Evolutionary conservation across 2,113 vertebrate genomes (phyloP), one percentile per base, ranked within the genome.

Genomic region (Tor tambroides): DNA sequence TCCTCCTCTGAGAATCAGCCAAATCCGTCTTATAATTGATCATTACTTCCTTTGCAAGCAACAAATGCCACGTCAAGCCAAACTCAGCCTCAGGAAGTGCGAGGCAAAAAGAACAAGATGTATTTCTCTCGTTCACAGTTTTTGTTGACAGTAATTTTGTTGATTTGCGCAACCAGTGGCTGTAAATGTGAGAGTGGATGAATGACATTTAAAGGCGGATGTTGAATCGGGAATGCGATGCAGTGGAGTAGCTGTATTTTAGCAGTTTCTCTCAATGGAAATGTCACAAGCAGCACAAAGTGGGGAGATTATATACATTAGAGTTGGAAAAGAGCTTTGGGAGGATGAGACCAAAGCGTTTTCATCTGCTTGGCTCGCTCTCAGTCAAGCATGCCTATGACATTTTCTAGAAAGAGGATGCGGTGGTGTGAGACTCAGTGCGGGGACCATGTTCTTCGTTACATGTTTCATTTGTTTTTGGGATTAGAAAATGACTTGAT

Each of bases 301-400:
- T 26, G 69, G 28, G 10, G 84, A 85, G 86, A 80, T 89, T 88
- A 79, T 86, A 87, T 61, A 75, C 28, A 69, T 54, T 72, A 91
- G 85, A 86, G 69, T 86, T 79, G 85, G 87, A 88, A 80, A 86
- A 87, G 83, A 86, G 77, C 87, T 80, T 80, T 12, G 49, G 86
- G 63, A 17, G 56, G 72, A 28, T 59, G 49, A 90, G 85, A 84
- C 89, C 85, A 85, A 87, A 71, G 56, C 82, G 26, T 86, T 91
- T 91, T 87, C 85, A 85, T 86, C 80, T 54, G 86, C 92, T 91
- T 90, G 92, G 92, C 92, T 92, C 89, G 89, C 88, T 84, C 89
- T 81, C 91, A 92, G 88, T 92, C 91, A 93, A 92, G 92, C 93
- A 90, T 90, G 88, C 87, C 87, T 23, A 84, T 94, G 92, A 91